Conservation (phyloP, 2,113 vertebrate genomes). For the Pyxicephalus adspersus region DNA sequence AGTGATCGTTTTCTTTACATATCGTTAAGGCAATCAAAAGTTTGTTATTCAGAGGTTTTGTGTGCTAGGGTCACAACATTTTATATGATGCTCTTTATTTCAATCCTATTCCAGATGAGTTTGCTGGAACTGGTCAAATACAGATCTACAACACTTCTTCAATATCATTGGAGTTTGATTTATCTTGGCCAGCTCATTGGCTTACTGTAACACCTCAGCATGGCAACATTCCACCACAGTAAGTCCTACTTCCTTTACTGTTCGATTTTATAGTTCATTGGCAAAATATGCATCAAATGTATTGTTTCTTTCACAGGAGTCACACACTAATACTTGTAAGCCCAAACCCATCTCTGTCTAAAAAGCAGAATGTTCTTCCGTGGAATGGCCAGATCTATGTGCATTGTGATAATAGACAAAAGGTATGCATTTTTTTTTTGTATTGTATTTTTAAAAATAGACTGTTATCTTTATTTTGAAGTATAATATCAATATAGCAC, state of each 20-base stretch:
- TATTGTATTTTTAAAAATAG: no score
- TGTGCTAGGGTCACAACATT: no score
- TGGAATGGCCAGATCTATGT: conserved; percentile 92
- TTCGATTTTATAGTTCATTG: not conserved
- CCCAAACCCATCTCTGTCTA: conserved; percentile 85
- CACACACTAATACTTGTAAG: conserved; percentile 87
- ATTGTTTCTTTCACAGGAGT: conserved; percentile 69
- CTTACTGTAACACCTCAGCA: conserved; percentile 92
- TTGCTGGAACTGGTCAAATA: conserved; percentile 72
- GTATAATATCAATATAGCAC: no score
- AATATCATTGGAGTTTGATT: conserved; percentile 81
- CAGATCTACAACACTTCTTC: conserved; percentile 80
- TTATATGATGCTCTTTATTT: not conserved
- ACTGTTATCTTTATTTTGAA: no score
- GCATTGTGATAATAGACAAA: conserved; percentile 82
- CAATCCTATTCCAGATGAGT: conserved; percentile 70
- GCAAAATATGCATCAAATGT: not conserved
- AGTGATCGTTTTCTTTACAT: no score
- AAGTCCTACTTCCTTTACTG: conserved; percentile 60
- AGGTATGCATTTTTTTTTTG: conserved; percentile 71
- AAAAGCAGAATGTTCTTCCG: conserved; percentile 79
- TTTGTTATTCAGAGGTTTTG: no score
- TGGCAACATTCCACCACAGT: conserved; percentile 85
- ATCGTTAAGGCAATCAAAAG: no score
- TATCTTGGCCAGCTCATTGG: conserved; percentile 95